Percentiles rank a stretch among this genome's conserved stretches.
These are phyloP conservation scores for Chondrilla cf. caribensis DNA, from an alignment of 37 sponge, comb jelly and placozoan species.

Conservation along the genomic window DNA sequence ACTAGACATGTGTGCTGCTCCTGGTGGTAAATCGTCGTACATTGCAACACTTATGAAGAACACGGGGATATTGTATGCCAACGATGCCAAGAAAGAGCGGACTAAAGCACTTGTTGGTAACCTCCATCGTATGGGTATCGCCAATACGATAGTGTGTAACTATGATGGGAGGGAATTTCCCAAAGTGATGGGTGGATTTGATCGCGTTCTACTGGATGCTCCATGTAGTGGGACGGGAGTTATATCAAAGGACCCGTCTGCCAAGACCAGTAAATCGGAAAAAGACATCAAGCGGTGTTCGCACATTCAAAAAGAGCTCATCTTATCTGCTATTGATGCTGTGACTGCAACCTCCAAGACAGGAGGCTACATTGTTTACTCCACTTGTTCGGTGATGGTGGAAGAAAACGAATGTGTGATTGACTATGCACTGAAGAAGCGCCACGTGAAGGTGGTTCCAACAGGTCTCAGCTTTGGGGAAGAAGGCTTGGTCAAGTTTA, in stretches of 20 bases:
- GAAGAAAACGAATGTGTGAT: constrained; percentile 97
- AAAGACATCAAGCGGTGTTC: constrained; percentile 80
- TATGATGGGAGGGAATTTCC: constrained; percentile 93
- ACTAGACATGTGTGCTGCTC: constrained; percentile 98
- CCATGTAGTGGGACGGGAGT: constrained; percentile 99
- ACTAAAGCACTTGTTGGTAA: constrained; percentile 88
- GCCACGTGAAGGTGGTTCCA: constrained; percentile 90
- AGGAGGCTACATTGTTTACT: constrained; percentile 94
- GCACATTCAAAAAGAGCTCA: constrained; percentile 91
- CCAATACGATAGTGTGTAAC: constrained; percentile 83
- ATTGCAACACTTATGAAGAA: constrained; percentile 97
- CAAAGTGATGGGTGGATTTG: constrained; percentile 92
- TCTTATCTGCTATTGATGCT: constrained; percentile 95
- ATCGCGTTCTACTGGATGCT: constrained; percentile 94
- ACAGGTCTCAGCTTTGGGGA: constrained; percentile 85
- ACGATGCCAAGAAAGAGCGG: constrained; percentile 88
- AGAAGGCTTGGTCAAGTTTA: constrained; percentile 78
- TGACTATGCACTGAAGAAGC: constrained; percentile 87
- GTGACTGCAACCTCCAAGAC: constrained; percentile 77
- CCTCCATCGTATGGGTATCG: constrained; percentile 84
- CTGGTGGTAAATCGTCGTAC: constrained; percentile 98
- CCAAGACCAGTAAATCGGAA: constrained; percentile 83
- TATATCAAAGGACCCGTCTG: constrained; percentile 88
- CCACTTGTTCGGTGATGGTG: constrained; percentile 92
- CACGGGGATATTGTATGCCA: constrained; percentile 85